phyloP scores from a whole-genome alignment of 2,888 invertebrate genomes.

The Callyntrura sp. region DNA sequence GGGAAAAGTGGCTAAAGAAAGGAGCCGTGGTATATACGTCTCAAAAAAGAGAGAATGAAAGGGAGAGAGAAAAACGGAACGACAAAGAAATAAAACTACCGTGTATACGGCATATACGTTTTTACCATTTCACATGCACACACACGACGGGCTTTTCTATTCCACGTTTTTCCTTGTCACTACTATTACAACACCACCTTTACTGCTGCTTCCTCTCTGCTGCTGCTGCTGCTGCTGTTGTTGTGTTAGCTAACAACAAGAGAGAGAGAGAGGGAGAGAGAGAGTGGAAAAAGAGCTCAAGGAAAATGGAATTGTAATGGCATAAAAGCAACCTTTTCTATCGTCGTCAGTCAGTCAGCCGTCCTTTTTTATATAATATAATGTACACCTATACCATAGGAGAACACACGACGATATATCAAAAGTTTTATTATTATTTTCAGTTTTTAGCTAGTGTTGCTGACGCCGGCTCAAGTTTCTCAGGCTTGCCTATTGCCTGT shows the following conservation, averaged over 20 bases:
- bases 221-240: slow-evolving; percentile 27
- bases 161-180: slow-evolving; percentile 35
- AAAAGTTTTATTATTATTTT: background rate
- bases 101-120: no score
- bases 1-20: background rate
- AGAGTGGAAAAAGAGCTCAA: slow-evolving; percentile 57
- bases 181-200: slow-evolving; percentile 4
- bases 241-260: slow-evolving; percentile 1
- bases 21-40: background rate
- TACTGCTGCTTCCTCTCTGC: slow-evolving; percentile 2
- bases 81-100: slow-evolving; percentile 20
- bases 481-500: slow-evolving; percentile 51
- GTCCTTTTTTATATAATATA: slow-evolving; percentile 38
- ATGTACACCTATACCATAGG: background rate
- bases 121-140: background rate
- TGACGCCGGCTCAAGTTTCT: slow-evolving; percentile 72
- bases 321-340: slow-evolving; percentile 67
- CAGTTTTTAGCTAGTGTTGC: slow-evolving; percentile 20
- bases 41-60: slow-evolving; percentile 28
- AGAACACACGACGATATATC: no score
- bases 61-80: slow-evolving; percentile 56
- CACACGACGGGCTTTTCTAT: slow-evolving; percentile 21
- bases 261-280: background rate
- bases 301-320: slow-evolving; percentile 63
- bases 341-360: slow-evolving; percentile 58